Evolutionary conservation across 2,888 invertebrate genomes (phyloP), one percentile per base, ranked within the genome.

Genomic region (Agrenia bidenticulata): DNA sequence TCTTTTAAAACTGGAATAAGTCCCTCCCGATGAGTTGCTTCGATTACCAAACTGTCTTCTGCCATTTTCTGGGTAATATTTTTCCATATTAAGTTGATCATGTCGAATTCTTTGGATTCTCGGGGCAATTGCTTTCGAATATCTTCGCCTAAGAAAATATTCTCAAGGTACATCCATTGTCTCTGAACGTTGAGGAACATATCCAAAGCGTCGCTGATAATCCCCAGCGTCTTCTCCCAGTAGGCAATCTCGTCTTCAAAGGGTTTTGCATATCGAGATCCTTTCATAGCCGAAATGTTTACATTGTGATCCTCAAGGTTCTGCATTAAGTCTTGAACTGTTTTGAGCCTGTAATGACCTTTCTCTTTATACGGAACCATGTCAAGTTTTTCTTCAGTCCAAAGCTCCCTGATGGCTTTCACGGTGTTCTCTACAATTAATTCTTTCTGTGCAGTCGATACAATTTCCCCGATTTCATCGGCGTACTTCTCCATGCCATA

Each of bases 391-490:
- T 89, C 88, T 1, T 79, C 81, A 64, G 85, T 83, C 93, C 94
- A 94, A 15, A 86, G 83, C 50, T 86, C 85, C 23, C 82, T 81
- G 57, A 94, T 92, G 26, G 83, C 83, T 78, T 86, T 86, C 21
- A 94, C 80, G n/a, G 87, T 87, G 78, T 78, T 86, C 81, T 94
- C 94, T 76, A 94, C 92, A 75, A 87, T 87, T 58, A 92, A 79
- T 80, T 94, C 94, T 88, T 93, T 92, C 1, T 90, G 90, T 13
- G 94, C 93, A 2, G 92, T 88, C 75, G 88, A 89, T 0, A 93
- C 92, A 74, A 93, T 89, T 77, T 93, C 92, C 73, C 86, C 85
- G 74, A 94, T 92, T 67, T 89, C 87, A 7, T 93, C 92, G 7
- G 89, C 87, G 78, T 85, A 89, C 58, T 87, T 86, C 82, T 92